Evolutionary conservation across 1,140 invertebrate genomes (phyloP), one percentile per base, ranked within the genome.

Genomic region (Drosophila novamexicana): DNA sequence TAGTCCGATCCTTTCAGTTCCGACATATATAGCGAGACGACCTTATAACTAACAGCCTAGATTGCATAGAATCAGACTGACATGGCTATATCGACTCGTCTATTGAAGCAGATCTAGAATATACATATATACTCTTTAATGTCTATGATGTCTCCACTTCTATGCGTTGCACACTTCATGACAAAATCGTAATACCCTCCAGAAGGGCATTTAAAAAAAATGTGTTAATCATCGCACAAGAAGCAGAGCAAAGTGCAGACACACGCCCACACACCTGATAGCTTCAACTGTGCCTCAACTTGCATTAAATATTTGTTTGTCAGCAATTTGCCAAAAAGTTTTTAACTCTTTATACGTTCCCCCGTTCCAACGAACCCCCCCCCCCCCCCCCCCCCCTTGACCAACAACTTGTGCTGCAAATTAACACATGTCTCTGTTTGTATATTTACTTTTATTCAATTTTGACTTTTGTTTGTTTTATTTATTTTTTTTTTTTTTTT

Each of bases 281-380:
- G 40, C 71, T 39, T 49, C 79, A 64, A 65, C 75, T 61, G 58
- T 74, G 45, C 70, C 40, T 57, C 65, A 67, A 68, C 57, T 66
- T 57, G 67, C 76, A 79, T 86, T 79, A 73, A 79, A 88, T 86
- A 88, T 75, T 71, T 88, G 83, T 75, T 71, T 88, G 83, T 83
- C 82, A 88, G 83, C 82, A 88, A 62, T 68, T 80, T 71, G 29
- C 57, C 44, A 58, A 56, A 66, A 83, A 85, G 73, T 77, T 81
- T 63, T 29, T 42, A 45, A 29, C 22, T 29, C 56, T 71, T 40
- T 37, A 45, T 50, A 52, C 34, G 36, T 9, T 7, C 34, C 10
- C 40, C 32, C 16, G n/a, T n/a, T n/a, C n/a, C n/a, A n/a, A n/a
- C n/a, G n/a, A n/a, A n/a, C n/a, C 58, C 37, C 53, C 56, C 5